Evolutionary conservation across 1,140 invertebrate genomes (phyloP).

Genomic region (Hermetia illucens): DNA sequence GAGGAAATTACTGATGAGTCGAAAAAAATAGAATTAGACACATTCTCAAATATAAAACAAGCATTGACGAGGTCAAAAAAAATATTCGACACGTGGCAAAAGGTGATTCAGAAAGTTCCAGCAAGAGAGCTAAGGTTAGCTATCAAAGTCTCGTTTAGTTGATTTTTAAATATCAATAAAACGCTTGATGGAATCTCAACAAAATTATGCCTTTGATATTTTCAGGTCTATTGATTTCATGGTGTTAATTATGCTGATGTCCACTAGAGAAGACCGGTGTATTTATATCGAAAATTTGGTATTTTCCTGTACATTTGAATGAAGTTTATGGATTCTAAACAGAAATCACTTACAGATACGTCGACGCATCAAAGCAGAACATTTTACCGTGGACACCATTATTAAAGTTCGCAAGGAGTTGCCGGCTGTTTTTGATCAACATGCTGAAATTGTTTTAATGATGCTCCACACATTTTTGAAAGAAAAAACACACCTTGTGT

Average conservation of each 20-base stretch:
- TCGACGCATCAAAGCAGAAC: conserved; percentile 25
- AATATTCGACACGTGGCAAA: conserved; percentile 24
- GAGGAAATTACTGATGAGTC: conserved; percentile 1
- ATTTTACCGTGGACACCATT: conserved; percentile 27
- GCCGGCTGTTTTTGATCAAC: conserved; percentile 26
- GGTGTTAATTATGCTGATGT: conserved; percentile 29
- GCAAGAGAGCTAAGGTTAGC: conserved; percentile 12
- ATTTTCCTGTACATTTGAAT: conserved; percentile 9
- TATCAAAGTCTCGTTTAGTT: background rate
- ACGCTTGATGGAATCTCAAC: no score
- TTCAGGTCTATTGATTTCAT: conserved; percentile 32
- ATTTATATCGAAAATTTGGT: conserved; percentile 29
- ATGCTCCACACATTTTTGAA: conserved; percentile 25
- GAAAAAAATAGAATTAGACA: conserved; percentile 15
- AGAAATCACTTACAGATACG: conserved; percentile 13
- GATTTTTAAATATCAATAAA: no score
- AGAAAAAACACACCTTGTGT: conserved; percentile 19
- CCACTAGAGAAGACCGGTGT: conserved; percentile 25
- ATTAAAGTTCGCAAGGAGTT: conserved; percentile 26
- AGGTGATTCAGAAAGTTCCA: conserved; percentile 7
- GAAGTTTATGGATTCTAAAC: background rate
- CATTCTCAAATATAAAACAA: conserved; percentile 18
- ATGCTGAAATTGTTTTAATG: conserved; percentile 27
- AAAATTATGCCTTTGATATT: conserved; percentile 8
- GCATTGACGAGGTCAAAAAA: conserved; percentile 19